phyloP scores from a whole-genome alignment of 2,888 invertebrate species.

The Athrips mouffetella region DNA sequence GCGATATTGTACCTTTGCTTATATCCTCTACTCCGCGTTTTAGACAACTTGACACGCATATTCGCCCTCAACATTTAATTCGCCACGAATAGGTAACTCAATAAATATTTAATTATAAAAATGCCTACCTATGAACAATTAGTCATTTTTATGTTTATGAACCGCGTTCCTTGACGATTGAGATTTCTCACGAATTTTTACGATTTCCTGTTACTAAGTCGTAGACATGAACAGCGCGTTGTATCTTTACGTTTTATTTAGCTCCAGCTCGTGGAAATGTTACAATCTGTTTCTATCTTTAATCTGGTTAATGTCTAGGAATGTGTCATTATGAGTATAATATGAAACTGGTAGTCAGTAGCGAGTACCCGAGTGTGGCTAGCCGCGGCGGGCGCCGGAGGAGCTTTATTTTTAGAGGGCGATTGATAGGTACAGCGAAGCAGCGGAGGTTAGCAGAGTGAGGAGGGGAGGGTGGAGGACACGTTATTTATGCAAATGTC shows the following conservation, averaged over 20 bases:
- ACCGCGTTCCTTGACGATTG: constrained; percentile 27
- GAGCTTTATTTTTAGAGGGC: constrained; percentile 63
- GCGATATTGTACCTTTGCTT: constrained; percentile 63
- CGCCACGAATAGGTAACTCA: constrained; percentile 3
- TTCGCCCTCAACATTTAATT: constrained; percentile 30
- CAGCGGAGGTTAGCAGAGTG: constrained; percentile 39
- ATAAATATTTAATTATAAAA: constrained; percentile 8
- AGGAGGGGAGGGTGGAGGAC: constrained; percentile 48
- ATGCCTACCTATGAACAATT: constrained; percentile 11
- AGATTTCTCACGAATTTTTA: constrained; percentile 73
- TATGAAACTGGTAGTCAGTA: constrained; percentile 38
- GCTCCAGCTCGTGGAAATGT: constrained; percentile 49
- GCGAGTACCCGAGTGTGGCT: constrained; percentile 36
- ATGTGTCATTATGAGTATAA: constrained; percentile 59
- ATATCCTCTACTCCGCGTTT: constrained; percentile 47
- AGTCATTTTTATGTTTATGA: constrained; percentile 10
- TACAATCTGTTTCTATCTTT: constrained; percentile 52
- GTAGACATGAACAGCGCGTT: constrained; percentile 38
- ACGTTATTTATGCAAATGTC: constrained; percentile 75
- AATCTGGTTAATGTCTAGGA: constrained; percentile 57
- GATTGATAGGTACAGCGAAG: constrained; percentile 59
- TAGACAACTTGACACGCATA: constrained; percentile 45
- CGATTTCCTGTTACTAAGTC: constrained; percentile 69
- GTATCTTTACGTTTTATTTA: constrained; percentile 64
- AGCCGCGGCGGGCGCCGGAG: constrained; percentile 45